phyloP scores from a whole-genome alignment of 2,113 vertebrate genomes.

The Melozone crissalis region DNA sequence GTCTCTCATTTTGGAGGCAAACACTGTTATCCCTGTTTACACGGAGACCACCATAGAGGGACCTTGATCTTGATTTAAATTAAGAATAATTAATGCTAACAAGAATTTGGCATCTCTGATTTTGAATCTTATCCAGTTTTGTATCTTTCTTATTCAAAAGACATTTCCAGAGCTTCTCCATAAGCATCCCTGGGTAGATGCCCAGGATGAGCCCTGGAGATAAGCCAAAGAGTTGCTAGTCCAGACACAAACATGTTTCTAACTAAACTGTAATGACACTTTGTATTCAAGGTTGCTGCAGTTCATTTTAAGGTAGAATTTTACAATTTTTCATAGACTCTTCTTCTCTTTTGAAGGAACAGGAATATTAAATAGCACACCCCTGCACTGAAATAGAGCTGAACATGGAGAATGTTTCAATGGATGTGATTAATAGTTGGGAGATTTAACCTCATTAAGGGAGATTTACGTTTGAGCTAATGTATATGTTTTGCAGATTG shows the following conservation, averaged over 20 bases:
- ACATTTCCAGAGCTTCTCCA: neutral
- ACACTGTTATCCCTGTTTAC: neutral
- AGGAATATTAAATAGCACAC: neutral
- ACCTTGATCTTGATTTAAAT: slow-evolving; percentile 14
- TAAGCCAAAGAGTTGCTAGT: neutral
- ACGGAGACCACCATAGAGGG: neutral
- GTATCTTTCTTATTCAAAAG: neutral
- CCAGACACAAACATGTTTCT: neutral
- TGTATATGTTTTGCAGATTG: neutral
- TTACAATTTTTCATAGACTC: neutral
- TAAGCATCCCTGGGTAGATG: neutral
- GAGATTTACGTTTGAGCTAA: slow-evolving; percentile 33
- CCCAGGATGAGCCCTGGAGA: neutral
- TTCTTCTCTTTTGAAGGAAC: neutral
- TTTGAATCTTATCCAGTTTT: neutral
- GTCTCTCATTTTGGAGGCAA: neutral
- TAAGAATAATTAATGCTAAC: slow-evolving; percentile 7
- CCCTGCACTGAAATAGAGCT: neutral
- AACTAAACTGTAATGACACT: neutral
- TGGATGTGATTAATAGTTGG: neutral
- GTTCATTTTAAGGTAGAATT: slow-evolving; percentile 4
- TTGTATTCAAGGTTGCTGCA: neutral
- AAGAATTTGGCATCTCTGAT: neutral
- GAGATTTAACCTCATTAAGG: neutral
- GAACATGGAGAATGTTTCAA: neutral